Evolutionary conservation across 2,888 invertebrate genomes (phyloP), one percentile per base, ranked within the genome.

Genomic region (Dromius quadrimaculatus): DNA sequence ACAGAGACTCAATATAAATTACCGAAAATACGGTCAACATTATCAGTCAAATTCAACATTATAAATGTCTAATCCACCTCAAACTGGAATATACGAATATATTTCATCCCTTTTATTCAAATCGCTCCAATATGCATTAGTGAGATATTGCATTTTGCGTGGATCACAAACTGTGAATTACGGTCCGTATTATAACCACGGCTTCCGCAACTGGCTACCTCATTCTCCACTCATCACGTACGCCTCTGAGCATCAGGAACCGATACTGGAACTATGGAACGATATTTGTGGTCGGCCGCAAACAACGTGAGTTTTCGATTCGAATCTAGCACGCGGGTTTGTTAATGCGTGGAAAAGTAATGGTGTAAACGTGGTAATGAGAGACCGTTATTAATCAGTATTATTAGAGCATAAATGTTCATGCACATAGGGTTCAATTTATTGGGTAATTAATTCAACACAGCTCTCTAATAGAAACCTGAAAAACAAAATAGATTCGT

Each of bases 111-210:
- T n/a, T n/a, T n/a, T n/a, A n/a, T n/a, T n/a, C n/a, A n/a, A 23
- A 50, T 22, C 28, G 50, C 5, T 23, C 23, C 23, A 50, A 20
- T 5, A 50, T 50, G 50, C 28, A 50, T n/a, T 4, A 13, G 50
- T 50, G 13, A 6, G 15, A 50, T 50, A 50, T 50, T 23, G 50
- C 50, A 50, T 50, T 50, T 50, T 50, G 28, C 50, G 13, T 50
- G 22, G 28, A 13, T 28, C 4, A 47, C 20, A 22, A 19, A 22
- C n/a, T 22, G 20, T 47, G 47, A 47, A 47, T 47, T 47, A 47
- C 47, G 20, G 22, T 19, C 20, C 20, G 22, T 22, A 15, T n/a
- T 22, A 20, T n/a, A 11, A 47, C 47, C 47, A 11, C 47, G 20
- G 6, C 9, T 8, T 43, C 1, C 47, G 8, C 17, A 13, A 11